These are phyloP conservation scores for Rhyzopertha dominica DNA, from an alignment of 1,140 invertebrate species.

Conservation along the genomic window DNA sequence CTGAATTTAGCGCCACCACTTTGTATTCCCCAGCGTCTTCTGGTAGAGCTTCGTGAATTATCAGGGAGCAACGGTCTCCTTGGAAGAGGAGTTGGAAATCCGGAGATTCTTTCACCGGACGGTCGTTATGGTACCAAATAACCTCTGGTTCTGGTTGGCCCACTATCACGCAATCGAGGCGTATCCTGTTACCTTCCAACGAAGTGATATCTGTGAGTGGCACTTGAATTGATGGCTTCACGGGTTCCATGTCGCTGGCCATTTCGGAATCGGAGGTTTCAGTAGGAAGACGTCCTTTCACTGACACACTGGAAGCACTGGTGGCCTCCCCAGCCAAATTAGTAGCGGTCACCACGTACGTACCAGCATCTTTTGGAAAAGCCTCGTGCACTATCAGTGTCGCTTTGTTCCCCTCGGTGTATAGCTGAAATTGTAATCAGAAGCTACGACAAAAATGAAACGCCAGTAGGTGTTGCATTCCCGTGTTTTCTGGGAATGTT, in stretches of 20 bases:
- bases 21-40: slow-evolving; percentile 76
- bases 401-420: slow-evolving; percentile 54
- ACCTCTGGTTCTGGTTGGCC: slow-evolving; percentile 83
- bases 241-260: slow-evolving; percentile 63
- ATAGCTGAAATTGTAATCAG: slow-evolving; percentile 50
- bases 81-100: slow-evolving; percentile 77
- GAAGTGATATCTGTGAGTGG: slow-evolving; percentile 63
- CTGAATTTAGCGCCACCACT: slow-evolving; percentile 75
- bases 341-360: slow-evolving; percentile 58
- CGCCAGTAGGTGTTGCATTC: no score
- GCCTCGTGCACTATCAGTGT: slow-evolving; percentile 64
- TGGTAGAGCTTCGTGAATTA: slow-evolving; percentile 67
- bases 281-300: slow-evolving; percentile 63
- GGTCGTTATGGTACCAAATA: slow-evolving; percentile 81
- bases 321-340: slow-evolving; percentile 61
- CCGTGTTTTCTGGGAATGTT: no score
- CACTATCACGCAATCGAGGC: slow-evolving; percentile 75
- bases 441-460: no score
- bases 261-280: slow-evolving; percentile 71
- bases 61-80: slow-evolving; percentile 72
- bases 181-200: slow-evolving; percentile 64
- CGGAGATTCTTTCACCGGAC: slow-evolving; percentile 77
- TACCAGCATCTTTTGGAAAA: slow-evolving; percentile 66
- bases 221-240: slow-evolving; percentile 67
- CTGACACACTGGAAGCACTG: slow-evolving; percentile 60